These are phyloP conservation scores for Ploceus nigricollis DNA, from an alignment of 2,113 vertebrate species.

Conservation along the genomic window DNA sequence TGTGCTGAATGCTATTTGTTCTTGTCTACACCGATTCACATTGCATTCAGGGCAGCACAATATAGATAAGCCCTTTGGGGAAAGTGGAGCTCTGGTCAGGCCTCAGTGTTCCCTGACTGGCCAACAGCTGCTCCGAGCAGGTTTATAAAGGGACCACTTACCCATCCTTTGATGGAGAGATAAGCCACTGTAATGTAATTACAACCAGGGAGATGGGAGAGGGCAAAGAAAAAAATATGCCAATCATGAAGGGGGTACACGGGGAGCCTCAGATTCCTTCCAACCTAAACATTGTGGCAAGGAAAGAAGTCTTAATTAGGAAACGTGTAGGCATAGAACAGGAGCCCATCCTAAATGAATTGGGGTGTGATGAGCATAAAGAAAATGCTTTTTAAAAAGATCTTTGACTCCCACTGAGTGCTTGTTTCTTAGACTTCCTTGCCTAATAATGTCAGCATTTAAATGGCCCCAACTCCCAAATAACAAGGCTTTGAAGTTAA, in stretches of 20 bases:
- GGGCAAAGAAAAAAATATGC: slow-evolving; percentile 56
- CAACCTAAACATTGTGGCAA: slow-evolving; percentile 67
- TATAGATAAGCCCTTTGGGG: slow-evolving; percentile 52
- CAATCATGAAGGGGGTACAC: slow-evolving; percentile 29
- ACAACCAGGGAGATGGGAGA: slow-evolving; percentile 54
- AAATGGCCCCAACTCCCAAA: slow-evolving; percentile 66
- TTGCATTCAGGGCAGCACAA: neutral
- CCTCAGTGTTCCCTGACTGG: slow-evolving; percentile 38
- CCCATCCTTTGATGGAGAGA: slow-evolving; percentile 66
- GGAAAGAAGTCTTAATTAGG: slow-evolving; percentile 71
- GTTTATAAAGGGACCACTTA: slow-evolving; percentile 52
- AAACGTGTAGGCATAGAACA: slow-evolving; percentile 62
- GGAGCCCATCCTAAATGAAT: slow-evolving; percentile 71
- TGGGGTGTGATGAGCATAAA: slow-evolving; percentile 71
- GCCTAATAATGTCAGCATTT: slow-evolving; percentile 74
- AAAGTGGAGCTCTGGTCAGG: slow-evolving; percentile 32
- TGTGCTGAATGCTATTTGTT: slow-evolving; percentile 61
- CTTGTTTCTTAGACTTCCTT: slow-evolving; percentile 74
- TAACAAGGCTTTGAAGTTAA: slow-evolving; percentile 73
- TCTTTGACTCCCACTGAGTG: slow-evolving; percentile 74
- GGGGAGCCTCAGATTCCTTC: slow-evolving; percentile 60
- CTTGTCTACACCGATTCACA: slow-evolving; percentile 49
- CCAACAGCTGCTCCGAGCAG: slow-evolving; percentile 34
- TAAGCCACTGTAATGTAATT: slow-evolving; percentile 61
- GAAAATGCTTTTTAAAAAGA: slow-evolving; percentile 72